Evolutionary conservation across 64 coral and sea anemone species (phyloP).

Genomic region (Astreopora myriophthalma): DNA sequence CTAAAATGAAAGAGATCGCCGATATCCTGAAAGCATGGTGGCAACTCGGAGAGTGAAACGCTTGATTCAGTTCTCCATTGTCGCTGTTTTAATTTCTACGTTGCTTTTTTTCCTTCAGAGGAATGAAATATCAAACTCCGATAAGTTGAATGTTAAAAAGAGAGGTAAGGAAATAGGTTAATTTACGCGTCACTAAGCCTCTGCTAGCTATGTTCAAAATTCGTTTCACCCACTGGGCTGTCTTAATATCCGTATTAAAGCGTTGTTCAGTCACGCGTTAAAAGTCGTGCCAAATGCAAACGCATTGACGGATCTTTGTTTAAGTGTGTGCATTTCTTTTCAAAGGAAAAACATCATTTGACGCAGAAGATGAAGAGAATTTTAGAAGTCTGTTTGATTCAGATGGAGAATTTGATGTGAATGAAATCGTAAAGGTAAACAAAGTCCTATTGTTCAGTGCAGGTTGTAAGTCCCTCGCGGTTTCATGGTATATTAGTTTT

Average conservation of each 20-base stretch:
- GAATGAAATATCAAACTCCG: slow-evolving; percentile 38
- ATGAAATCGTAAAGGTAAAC: slow-evolving; percentile 45
- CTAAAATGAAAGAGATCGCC: slow-evolving; percentile 4
- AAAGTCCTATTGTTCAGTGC: not conserved
- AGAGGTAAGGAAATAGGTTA: slow-evolving; percentile 16
- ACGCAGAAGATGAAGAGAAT: not conserved
- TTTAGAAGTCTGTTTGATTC: not conserved
- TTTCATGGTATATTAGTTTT: too few species aligned
- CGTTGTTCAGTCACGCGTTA: not conserved
- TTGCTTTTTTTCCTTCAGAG: slow-evolving; percentile 59
- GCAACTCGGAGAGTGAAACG: slow-evolving; percentile 53
- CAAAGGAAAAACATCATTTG: not conserved
- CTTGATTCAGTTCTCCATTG: slow-evolving; percentile 51
- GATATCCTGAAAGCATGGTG: slow-evolving; percentile 33
- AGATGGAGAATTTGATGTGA: slow-evolving; percentile 52
- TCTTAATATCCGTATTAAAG: too few species aligned
- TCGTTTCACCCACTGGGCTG: not conserved
- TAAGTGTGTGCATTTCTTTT: not conserved
- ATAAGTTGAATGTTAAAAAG: not conserved
- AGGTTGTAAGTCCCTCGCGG: not conserved
- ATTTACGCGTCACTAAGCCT: not conserved
- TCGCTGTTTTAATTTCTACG: slow-evolving; percentile 37
- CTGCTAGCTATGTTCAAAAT: not conserved
- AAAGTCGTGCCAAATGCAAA: not conserved
- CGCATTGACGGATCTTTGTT: too few species aligned